phyloP scores from a whole-genome alignment of 2,888 invertebrate species.

The Leucania comma region DNA sequence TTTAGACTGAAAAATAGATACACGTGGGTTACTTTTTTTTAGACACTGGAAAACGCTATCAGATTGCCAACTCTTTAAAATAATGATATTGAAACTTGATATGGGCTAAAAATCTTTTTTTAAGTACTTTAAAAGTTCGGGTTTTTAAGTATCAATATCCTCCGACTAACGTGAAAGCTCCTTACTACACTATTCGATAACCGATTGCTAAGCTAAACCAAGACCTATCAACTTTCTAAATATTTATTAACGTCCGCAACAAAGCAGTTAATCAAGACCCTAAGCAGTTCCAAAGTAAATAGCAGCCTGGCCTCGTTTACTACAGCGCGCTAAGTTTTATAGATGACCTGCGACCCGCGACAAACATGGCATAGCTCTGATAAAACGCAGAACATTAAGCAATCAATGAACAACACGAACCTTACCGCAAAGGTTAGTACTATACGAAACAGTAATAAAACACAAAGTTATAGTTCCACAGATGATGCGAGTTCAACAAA shows the following conservation, averaged over 20 bases:
- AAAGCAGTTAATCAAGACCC: conserved; percentile 37
- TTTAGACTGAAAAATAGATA: conserved; percentile 22
- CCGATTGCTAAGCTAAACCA: neutral
- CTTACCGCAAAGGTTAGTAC: conserved; percentile 66
- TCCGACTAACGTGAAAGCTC: neutral
- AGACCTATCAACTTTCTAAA: conserved; percentile 2
- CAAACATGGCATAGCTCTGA: conserved; percentile 56
- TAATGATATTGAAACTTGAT: neutral
- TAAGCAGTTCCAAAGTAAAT: conserved; percentile 39
- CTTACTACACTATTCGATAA: neutral
- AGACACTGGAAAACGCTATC: neutral
- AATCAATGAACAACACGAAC: conserved; percentile 57
- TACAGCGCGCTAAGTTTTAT: conserved; percentile 45
- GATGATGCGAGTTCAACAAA: conserved; percentile 77
- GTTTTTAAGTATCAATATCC: neutral
- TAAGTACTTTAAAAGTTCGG: neutral
- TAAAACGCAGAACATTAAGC: conserved; percentile 60
- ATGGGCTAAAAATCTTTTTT: neutral
- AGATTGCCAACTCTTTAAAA: neutral
- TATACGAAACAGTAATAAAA: conserved; percentile 69
- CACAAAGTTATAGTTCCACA: conserved; percentile 67
- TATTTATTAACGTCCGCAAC: conserved; percentile 21
- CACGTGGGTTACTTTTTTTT: neutral
- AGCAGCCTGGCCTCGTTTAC: conserved; percentile 48
- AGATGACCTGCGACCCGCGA: conserved; percentile 55